Base-by-base conservation (phyloP, 1,140 invertebrate species). In the Glomeris maerens region DNA sequence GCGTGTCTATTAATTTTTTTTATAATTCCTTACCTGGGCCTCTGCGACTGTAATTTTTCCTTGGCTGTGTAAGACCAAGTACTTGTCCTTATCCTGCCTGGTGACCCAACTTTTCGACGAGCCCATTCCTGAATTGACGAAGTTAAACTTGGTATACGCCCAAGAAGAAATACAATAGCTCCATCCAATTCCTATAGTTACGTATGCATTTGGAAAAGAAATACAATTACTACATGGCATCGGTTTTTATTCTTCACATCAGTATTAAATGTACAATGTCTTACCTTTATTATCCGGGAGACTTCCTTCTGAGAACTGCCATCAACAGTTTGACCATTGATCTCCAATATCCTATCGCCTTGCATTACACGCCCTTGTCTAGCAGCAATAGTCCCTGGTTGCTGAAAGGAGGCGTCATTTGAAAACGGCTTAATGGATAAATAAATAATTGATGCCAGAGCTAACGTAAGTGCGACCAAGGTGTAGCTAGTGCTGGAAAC, bases 41-140 rank as follows among this genome's bases (percentile, higher is more conserved):
- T 55, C 36, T 61, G 60, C 23, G 52, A 47, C 38, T 61, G 60
- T 13, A 61, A 45, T 42, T 61, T 61, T 21, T 61, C 60, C 47
- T 59, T 61, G n/a, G 53, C 49, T 2, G 56, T 58, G 46, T 59
- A 61, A 36, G 60, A 61, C 60, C 60, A 61, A 27, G 60, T 61
- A n/a, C 51, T 56, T 0, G 60, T 61, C 29, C 60, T 48, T 25
- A 55, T 56, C 40, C 60, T 45, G 42, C 56, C 50, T 40, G 56
- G 55, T 25, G 57, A 51, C 29, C 61, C 58, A 7, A 55, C 49
- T 31, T 59, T 61, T 48, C 53, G 53, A 27, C 58, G 52, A 21
- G 56, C 56, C 60, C 60, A 61, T 49, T 61, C 60, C 41, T 61
- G 57, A 29, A 61, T 59, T 5, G 57, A 55, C 31, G 45, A 49